A percentile compares a stretch with the other conserved stretches of the same genome.
These are phyloP conservation scores for Solea solea DNA, from an alignment of 2,113 vertebrate genomes.

Conservation along the genomic window DNA sequence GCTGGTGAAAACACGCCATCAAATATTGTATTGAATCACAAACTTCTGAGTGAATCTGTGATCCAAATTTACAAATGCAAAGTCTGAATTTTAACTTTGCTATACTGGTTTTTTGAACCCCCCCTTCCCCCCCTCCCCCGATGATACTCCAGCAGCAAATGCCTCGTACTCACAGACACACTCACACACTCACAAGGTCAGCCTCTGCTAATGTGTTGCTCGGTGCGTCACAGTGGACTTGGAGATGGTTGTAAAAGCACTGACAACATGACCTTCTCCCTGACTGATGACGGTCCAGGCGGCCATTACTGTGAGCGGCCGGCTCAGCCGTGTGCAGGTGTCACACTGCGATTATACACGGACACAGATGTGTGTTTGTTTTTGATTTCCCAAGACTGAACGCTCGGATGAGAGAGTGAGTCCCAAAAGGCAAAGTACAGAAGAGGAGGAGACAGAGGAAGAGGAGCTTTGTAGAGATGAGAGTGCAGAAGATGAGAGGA, in stretches of 20 bases:
- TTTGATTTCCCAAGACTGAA: background rate
- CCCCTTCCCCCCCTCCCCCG: background rate
- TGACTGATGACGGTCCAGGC: conserved; percentile 68
- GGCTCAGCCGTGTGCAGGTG: conserved; percentile 23
- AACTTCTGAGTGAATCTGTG: too few species aligned
- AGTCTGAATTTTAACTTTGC: too few species aligned
- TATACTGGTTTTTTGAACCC: background rate
- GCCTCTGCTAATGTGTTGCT: conserved; percentile 57
- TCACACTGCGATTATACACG: background rate
- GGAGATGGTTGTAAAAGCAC: conserved; percentile 63
- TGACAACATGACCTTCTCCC: conserved; percentile 73
- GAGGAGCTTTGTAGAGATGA: background rate
- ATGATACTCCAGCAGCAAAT: conserved; percentile 8
- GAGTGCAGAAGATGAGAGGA: conserved; percentile 49
- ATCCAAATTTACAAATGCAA: too few species aligned
- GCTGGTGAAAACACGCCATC: too few species aligned
- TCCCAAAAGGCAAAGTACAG: conserved; percentile 16
- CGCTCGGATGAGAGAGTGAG: background rate
- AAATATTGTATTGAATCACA: too few species aligned
- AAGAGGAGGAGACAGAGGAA: conserved; percentile 21
- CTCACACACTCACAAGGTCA: conserved; percentile 65
- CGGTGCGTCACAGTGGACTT: conserved; percentile 44
- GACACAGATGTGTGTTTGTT: conserved; percentile 6
- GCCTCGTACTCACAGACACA: conserved; percentile 27
- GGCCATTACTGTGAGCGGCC: conserved; percentile 53